These are phyloP conservation scores for Hylaeus volcanicus DNA, from an alignment of 1,140 invertebrate species.

Conservation along the genomic window DNA sequence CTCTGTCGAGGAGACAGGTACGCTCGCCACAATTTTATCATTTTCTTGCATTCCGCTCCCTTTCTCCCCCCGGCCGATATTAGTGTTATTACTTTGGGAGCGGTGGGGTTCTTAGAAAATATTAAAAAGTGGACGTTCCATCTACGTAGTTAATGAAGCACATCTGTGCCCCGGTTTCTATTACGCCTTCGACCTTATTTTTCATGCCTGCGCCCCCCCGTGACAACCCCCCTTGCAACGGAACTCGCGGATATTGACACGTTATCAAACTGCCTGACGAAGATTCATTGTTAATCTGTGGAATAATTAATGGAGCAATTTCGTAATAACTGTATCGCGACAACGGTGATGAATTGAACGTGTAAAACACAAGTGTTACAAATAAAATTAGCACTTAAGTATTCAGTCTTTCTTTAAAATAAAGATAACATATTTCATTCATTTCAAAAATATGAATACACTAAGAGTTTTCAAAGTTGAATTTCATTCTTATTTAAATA, in stretches of 20 bases:
- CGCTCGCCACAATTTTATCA: background rate
- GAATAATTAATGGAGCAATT: background rate
- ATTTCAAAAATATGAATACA: too few species aligned
- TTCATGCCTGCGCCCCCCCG: background rate
- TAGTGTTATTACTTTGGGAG: constrained; percentile 15
- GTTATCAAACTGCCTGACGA: background rate
- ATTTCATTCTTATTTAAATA: too few species aligned
- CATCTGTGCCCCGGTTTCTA: background rate
- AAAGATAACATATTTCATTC: too few species aligned
- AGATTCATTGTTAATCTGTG: constrained; percentile 5
- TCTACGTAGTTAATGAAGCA: constrained; percentile 13
- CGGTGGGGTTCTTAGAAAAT: background rate
- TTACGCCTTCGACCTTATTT: background rate
- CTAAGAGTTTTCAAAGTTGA: too few species aligned
- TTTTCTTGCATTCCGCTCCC: background rate
- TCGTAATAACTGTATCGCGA: background rate
- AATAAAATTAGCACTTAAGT: too few species aligned
- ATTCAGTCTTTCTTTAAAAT: too few species aligned
- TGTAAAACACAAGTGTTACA: too few species aligned
- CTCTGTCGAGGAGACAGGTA: background rate
- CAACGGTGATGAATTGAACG: too few species aligned
- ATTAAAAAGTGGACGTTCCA: constrained; percentile 24
- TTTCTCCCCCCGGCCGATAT: background rate
- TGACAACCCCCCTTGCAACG: background rate
- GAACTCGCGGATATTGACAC: background rate